Evolutionary conservation across 1,140 invertebrate genomes (phyloP), one percentile per base, ranked within the genome.

Genomic region (Ectropis grisescens): DNA sequence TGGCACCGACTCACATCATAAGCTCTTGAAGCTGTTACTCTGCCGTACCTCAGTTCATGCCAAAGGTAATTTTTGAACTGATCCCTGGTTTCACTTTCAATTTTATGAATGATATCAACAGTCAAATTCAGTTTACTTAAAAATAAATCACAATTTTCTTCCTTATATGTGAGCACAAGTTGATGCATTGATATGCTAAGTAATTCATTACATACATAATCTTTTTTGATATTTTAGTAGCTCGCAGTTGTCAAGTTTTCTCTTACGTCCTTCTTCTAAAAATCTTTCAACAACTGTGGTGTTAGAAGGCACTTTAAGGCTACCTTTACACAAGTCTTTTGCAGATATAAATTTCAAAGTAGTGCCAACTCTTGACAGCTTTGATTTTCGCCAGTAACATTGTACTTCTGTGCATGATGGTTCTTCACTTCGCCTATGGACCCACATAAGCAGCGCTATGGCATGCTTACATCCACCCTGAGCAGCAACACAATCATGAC

Each of bases 361-460:
- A 47, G 29, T 50, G 44, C 12, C 39, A 4, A 12, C 16, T 4
- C 16, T 8, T 19, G 16, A 19, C 3, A 52, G 29, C 12, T 30
- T 38, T 28, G 58, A 42, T 38, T 66, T 71, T 29, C 51, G 52
- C 69, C 69, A 74, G 25, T 66, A 72, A 23, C 67, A 74, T 27
- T 42, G 38, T 2, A 57, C 27, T 8, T 40, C 40, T 27, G 67
- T 70, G n/a, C 45, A 41, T 14, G 67, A 33, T 13, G 59, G 59
- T 31, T 76, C 57, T 34, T 72, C 71, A 25, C 30, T 54, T 16
- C 66, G 30, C 28, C 66, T 29, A 50, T 78, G 60, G n/a, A 53
- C 13, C 67, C 69, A 75, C 56, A 70, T 70, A 1, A 81, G 36
- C 41, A 76, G 59, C 11, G 61, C 67, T 0, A 48, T 37, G 24